Percentiles rank a stretch among this genome's conserved stretches.
Evolutionary conservation across 2,113 vertebrate species (phyloP).

Genomic region (Aegithalos caudatus): DNA sequence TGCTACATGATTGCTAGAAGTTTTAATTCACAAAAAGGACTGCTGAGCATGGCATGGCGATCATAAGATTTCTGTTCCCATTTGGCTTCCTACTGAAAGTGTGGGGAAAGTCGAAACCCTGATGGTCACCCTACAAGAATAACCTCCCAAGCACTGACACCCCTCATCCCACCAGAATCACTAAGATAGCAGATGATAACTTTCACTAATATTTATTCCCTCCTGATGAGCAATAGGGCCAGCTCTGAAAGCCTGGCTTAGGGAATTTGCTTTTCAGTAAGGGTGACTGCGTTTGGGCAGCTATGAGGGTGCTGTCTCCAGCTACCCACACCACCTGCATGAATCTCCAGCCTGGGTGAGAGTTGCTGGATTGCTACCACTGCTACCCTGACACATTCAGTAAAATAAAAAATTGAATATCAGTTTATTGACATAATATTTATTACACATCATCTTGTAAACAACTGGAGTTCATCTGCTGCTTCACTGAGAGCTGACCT

Average conservation of each 20-base stretch:
- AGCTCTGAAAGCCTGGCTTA: background rate
- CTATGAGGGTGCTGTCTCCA: background rate
- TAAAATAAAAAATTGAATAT: background rate
- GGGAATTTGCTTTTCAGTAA: background rate
- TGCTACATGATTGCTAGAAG: background rate
- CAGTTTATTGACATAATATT: background rate
- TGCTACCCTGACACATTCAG: background rate
- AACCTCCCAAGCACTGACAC: background rate
- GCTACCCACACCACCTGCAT: background rate
- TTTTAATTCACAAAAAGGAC: background rate
- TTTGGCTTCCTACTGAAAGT: background rate
- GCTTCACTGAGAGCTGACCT: background rate
- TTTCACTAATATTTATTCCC: background rate
- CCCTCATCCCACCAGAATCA: rapidly evolving
- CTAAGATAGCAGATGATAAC: background rate
- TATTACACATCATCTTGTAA: background rate
- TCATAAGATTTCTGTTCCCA: background rate
- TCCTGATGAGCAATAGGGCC: background rate
- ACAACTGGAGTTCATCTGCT: background rate
- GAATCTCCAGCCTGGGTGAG: background rate
- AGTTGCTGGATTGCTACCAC: background rate
- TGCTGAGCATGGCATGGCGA: background rate
- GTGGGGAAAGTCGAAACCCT: background rate
- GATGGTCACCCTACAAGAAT: background rate
- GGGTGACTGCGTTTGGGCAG: background rate